phyloP scores from a whole-genome alignment of 2,113 vertebrate genomes.

The Zosterops borbonicus region DNA sequence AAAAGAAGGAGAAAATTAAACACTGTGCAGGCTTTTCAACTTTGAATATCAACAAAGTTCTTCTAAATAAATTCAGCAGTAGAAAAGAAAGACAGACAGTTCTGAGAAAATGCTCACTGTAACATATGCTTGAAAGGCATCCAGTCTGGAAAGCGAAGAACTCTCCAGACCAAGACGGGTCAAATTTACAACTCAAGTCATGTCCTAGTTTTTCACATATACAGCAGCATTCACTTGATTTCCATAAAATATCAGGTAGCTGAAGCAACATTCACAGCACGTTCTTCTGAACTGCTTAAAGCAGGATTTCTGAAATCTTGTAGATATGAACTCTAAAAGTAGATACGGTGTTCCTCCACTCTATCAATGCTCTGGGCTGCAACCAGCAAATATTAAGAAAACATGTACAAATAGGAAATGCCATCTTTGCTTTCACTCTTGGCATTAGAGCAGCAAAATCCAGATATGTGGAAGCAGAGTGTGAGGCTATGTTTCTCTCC shows the following conservation, averaged over 20 bases:
- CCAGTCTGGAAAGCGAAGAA: not conserved
- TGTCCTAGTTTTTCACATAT: not conserved
- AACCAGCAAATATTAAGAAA: not conserved
- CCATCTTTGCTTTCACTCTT: slow-evolving; percentile 6
- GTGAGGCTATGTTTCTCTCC: not conserved
- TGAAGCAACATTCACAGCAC: not conserved
- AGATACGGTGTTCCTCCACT: not conserved
- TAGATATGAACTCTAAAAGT: not conserved
- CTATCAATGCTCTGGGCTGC: not conserved
- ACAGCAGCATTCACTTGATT: not conserved
- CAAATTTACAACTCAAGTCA: not conserved
- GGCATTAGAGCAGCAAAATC: not conserved
- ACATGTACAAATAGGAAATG: not conserved
- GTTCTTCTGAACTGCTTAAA: not conserved
- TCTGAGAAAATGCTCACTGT: slow-evolving; percentile 46
- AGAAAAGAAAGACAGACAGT: slow-evolving; percentile 1
- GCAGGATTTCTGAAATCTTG: not conserved
- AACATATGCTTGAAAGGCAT: slow-evolving; percentile 10
- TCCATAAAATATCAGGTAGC: not conserved
- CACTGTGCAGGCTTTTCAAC: slow-evolving; percentile 30
- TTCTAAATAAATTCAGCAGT: slow-evolving; percentile 57
- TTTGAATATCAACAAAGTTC: slow-evolving; percentile 58
- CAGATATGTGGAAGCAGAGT: not conserved
- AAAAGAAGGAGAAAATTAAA: slow-evolving; percentile 50
- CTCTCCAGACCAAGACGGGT: not conserved